Evolutionary conservation across 2,797 vertebrate genomes (phyloP), one percentile per base, ranked within the genome.

Genomic region (Petrocephalus schoutedeni): DNA sequence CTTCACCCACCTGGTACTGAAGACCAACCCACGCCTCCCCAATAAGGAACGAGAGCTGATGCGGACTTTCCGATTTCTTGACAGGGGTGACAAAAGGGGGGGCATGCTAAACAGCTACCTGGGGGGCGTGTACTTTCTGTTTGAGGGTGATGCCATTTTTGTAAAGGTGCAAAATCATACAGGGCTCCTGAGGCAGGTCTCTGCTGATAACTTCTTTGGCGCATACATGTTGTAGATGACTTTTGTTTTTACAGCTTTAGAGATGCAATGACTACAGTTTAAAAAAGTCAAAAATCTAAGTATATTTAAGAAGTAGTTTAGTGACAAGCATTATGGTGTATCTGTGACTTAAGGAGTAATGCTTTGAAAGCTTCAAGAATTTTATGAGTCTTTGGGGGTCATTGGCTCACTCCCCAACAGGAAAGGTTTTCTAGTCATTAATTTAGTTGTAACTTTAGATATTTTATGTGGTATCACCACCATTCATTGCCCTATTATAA

Each of bases 151-250:
- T n/a, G 82, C 89, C 16, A 0, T 96, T 45, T 94, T 90, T 88
- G 96, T 96, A 21, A 67, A 85, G 3, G 94, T 95, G 28, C 92
- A 87, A 10, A 49, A 91, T n/a, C 89, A 90, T 59, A 7, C 71
- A 2, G 58, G 89, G 4, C 45, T 95, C 4, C 0, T 53, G 1
- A 87, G 74, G 1, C 51, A 88, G 3, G 16, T 0, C 0, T 0
- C 91, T 0, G 88, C 0, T 4, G 93, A 94, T 21, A 96, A 95
- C 83, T 56, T 91, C 86, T 96, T 96, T 83, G 96, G 96, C 16
- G 91, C 92, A 4, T 96, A 89, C 74, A 95, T 96, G 95, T 90
- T 96, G 87, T 96, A 90, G 89, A 77, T 77, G 6, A 41, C 4
- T 19, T 21, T 10, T 67, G 14, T 71, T 36, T 74, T 14, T 12